These are phyloP conservation scores for Clepsis dumicolana DNA, from an alignment of 2,888 invertebrate genomes.

Conservation along the genomic window DNA sequence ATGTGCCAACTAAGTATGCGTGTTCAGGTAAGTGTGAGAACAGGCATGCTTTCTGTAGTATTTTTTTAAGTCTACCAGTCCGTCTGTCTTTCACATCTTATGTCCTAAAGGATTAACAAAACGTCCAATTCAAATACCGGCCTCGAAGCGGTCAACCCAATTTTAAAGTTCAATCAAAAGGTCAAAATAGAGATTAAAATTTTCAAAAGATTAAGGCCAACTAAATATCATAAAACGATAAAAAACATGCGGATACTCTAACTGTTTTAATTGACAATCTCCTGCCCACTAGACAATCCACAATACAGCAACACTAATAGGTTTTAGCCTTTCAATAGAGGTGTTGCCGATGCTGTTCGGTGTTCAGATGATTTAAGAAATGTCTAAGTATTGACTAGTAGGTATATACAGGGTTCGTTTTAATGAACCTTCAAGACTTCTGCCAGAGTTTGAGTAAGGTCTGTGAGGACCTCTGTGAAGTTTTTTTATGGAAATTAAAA, in stretches of 20 bases:
- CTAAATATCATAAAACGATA: conserved; percentile 20
- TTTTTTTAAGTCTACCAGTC: not conserved
- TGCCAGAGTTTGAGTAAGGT: too few relatives aligned
- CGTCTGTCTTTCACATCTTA: not conserved
- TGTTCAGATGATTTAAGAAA: not conserved
- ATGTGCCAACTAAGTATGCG: too few relatives aligned
- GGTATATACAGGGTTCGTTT: too few relatives aligned
- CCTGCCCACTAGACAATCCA: conserved; percentile 28
- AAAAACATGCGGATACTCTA: conserved; percentile 25
- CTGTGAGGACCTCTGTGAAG: too few relatives aligned
- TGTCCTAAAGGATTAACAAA: not conserved
- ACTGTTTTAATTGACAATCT: conserved; percentile 43
- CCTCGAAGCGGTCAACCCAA: not conserved
- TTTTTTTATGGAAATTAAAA: too few relatives aligned
- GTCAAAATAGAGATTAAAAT: conserved; percentile 18
- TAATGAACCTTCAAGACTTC: too few relatives aligned
- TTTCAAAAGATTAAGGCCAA: conserved; percentile 33
- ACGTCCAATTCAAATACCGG: not conserved
- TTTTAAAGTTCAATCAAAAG: conserved; percentile 8
- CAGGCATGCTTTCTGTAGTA: too few relatives aligned
- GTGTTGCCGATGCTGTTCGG: conserved; percentile 2
- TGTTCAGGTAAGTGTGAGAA: too few relatives aligned
- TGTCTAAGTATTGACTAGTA: not conserved
- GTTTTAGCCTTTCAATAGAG: conserved; percentile 33
- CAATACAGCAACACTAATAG: conserved; percentile 37